phyloP scores from a whole-genome alignment of 2,113 vertebrate species.

The Tetrao urogallus region DNA sequence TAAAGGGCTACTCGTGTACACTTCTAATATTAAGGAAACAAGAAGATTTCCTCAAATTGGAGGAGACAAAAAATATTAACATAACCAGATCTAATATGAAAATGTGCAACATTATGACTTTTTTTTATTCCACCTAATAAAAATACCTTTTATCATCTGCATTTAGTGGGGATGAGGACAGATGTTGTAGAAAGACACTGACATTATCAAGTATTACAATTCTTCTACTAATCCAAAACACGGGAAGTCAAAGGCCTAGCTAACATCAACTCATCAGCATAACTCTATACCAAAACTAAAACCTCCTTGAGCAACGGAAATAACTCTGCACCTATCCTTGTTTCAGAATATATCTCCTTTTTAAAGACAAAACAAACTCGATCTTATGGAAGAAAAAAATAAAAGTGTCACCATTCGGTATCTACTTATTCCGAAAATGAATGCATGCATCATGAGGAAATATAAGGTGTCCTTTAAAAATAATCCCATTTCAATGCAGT shows the following conservation, averaged over 20 bases:
- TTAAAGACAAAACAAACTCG: background rate
- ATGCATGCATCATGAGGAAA: background rate
- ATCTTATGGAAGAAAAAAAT: background rate
- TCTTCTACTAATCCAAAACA: background rate
- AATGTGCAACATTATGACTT: accelerated
- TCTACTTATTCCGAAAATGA: background rate
- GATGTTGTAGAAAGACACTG: background rate
- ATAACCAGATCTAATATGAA: background rate
- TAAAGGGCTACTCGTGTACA: background rate
- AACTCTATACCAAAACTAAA: background rate
- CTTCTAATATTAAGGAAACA: background rate
- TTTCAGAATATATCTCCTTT: background rate
- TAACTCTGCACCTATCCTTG: background rate
- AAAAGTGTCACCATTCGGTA: background rate
- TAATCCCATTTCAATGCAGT: slow-evolving; percentile 19
- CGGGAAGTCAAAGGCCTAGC: background rate
- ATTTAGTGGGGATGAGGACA: background rate
- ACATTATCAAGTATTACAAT: background rate
- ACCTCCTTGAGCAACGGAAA: background rate
- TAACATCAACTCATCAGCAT: background rate
- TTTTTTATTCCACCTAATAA: background rate
- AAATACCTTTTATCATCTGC: background rate
- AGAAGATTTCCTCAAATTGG: background rate
- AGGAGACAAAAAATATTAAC: background rate
- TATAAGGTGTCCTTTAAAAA: slow-evolving; percentile 20